Evolutionary conservation across 2,888 invertebrate genomes (phyloP).

Genomic region (Teinopalpus imperialis): DNA sequence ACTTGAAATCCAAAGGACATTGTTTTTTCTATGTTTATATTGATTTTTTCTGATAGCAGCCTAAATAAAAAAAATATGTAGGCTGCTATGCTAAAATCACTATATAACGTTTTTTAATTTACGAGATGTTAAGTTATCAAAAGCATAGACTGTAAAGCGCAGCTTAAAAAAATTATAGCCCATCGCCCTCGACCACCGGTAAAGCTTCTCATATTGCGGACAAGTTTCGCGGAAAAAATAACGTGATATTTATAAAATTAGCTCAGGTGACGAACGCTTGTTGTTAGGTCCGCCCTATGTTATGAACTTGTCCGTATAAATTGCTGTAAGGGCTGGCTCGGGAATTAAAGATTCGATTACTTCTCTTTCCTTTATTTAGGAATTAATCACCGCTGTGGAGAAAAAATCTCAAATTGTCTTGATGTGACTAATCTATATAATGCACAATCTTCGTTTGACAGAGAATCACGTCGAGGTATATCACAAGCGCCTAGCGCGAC

Average conservation of each 20-base stretch:
- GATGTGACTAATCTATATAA: too few relatives aligned
- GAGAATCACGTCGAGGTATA: too few relatives aligned
- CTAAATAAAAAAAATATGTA: too few relatives aligned
- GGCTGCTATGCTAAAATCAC: too few relatives aligned
- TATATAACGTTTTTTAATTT: slow-evolving; percentile 24
- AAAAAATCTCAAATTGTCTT: background rate
- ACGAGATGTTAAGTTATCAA: slow-evolving; percentile 19
- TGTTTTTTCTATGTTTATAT: too few relatives aligned
- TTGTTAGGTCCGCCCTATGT: slow-evolving; percentile 42
- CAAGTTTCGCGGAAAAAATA: slow-evolving; percentile 62
- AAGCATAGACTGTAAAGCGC: slow-evolving; percentile 35
- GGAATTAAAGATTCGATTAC: slow-evolving; percentile 20
- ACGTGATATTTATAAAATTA: slow-evolving; percentile 60
- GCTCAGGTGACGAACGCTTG: slow-evolving; percentile 53
- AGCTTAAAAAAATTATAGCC: slow-evolving; percentile 38
- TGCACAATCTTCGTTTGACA: too few relatives aligned
- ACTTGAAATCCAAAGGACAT: too few relatives aligned
- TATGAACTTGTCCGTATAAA: slow-evolving; percentile 27
- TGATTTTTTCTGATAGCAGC: too few relatives aligned
- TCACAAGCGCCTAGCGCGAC: too few relatives aligned
- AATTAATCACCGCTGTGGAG: background rate
- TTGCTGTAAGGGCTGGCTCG: slow-evolving; percentile 19
- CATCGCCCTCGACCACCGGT: slow-evolving; percentile 60
- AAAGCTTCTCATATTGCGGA: slow-evolving; percentile 61
- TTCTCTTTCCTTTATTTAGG: slow-evolving; percentile 2